Conservation (phyloP, 2,888 invertebrate species). For the Macropis europaea region DNA sequence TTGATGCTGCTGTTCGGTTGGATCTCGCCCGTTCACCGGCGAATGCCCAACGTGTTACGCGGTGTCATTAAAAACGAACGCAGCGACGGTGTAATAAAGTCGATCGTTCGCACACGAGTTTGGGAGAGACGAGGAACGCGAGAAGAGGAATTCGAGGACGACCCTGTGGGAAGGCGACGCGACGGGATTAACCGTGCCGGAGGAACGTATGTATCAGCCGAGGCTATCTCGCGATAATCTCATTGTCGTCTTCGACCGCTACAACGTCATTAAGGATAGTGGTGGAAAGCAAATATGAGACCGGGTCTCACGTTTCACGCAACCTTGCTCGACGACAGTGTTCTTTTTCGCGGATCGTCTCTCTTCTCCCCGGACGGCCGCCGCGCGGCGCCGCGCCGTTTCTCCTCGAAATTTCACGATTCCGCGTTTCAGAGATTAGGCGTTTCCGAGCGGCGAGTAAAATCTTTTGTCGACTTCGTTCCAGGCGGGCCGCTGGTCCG, state of each 20-base stretch:
- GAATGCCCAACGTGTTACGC: too few relatives aligned
- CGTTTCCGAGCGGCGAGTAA: too few relatives aligned
- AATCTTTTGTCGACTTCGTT: too few relatives aligned
- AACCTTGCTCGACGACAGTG: constrained; percentile 41
- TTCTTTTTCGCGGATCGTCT: constrained; percentile 22
- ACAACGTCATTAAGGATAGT: constrained; percentile 61
- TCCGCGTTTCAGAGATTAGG: not conserved
- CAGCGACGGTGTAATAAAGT: too few relatives aligned
- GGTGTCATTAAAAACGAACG: too few relatives aligned
- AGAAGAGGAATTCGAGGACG: not conserved
- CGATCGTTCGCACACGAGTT: too few relatives aligned
- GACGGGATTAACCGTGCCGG: constrained; percentile 32
- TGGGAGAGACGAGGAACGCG: too few relatives aligned
- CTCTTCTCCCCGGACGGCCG: not conserved
- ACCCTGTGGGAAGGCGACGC: not conserved
- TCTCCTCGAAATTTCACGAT: constrained; percentile 26
- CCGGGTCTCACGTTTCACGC: constrained; percentile 60
- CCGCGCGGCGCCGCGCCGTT: constrained; percentile 5
- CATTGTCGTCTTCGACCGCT: constrained; percentile 58
- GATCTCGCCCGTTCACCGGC: too few relatives aligned
- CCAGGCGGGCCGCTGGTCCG: not conserved
- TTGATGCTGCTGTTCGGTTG: too few relatives aligned
- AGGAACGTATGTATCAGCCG: constrained; percentile 42
- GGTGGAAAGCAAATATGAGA: constrained; percentile 60
- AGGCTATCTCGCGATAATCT: constrained; percentile 57